A percentile compares a stretch with the other conserved stretches of the same genome.
These are phyloP conservation scores for Microtus obscurus DNA, from an alignment of 2,797 vertebrate species.

Conservation along the genomic window DNA sequence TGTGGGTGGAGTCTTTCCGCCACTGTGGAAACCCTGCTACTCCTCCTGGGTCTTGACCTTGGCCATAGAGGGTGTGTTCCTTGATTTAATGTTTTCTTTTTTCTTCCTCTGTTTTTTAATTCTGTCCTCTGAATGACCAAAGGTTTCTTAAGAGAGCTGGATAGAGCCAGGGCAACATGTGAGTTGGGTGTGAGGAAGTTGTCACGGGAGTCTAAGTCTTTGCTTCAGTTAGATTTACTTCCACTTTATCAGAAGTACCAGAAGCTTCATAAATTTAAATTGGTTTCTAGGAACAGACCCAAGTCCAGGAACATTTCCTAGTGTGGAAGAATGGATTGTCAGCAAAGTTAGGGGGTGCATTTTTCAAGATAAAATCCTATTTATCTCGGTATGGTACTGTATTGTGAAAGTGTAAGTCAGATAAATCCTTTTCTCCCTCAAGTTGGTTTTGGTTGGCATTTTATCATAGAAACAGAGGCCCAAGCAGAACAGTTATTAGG, in stretches of 20 bases:
- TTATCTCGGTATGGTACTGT: background rate
- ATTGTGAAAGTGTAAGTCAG: background rate
- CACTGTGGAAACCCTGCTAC: conserved; percentile 44
- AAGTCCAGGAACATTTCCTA: conserved; percentile 66
- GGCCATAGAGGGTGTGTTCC: conserved; percentile 63
- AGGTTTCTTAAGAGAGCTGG: conserved; percentile 24
- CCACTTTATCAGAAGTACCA: conserved; percentile 74
- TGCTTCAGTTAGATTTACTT: conserved; percentile 64
- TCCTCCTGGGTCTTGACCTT: conserved; percentile 66
- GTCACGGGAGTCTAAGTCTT: conserved; percentile 56
- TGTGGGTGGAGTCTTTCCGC: conserved; percentile 73
- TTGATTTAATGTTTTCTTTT: conserved; percentile 66
- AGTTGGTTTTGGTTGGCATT: background rate
- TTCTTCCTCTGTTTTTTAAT: conserved; percentile 61
- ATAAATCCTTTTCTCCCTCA: background rate
- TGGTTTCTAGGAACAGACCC: conserved; percentile 67
- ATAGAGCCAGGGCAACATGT: conserved; percentile 17
- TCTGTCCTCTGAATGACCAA: conserved; percentile 41
- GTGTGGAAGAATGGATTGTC: conserved; percentile 56
- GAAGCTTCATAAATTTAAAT: conserved; percentile 75
- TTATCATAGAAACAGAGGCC: background rate
- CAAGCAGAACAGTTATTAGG: background rate
- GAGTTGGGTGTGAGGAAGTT: conserved; percentile 40
- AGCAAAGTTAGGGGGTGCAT: conserved; percentile 49
- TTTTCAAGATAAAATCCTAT: conserved; percentile 68